Base-by-base conservation (phyloP, 2,797 vertebrate genomes). In the Myoxocephalus aenaeus region DNA sequence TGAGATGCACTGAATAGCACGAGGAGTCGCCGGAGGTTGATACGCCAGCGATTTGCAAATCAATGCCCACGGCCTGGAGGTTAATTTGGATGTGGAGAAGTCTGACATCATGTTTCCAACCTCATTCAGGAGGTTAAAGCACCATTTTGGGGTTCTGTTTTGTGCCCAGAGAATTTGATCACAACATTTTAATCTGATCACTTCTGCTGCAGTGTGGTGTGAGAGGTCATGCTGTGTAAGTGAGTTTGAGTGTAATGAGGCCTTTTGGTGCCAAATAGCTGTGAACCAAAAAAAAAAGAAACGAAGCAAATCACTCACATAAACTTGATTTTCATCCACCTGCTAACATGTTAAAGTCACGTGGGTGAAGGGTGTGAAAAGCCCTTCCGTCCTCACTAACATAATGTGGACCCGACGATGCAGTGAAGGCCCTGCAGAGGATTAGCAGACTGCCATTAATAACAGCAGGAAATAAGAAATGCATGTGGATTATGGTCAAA, bases 81-180 rank as follows among this genome's bases (percentile, higher is more conserved):
- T 94, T 94, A 93, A 95, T 93, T 90, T 86, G 76, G 81, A 88
- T 80, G 84, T 88, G 81, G 83, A 84, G 81, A 88, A 87, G 90
- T 90, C 89, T 94, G 94, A 94, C 93, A 92, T 94, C 91, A 93
- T 90, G 88, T 91, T 87, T 90, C 83, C 87, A 82, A 86, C 85
- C 87, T 85, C 87, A 83, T 90, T 90, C 81, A 83, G 61, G 76
- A 88, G 90, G 92, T 93, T 91, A 90, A 93, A 91, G 85, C 82
- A 85, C 75, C 86, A 75, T 77, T 90, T 88, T 67, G n/a, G n/a
- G n/a, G 3, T 9, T 11, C 5, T 29, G 53, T 71, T 77, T 80
- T 73, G 65, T 50, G 22, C 42, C n/a, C 22, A 12, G 5, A 66
- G 48, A 70, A 65, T 70, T 75, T 57, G 53, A 75, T 79, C 63